Percentiles rank a stretch among this genome's conserved stretches.
Conservation (phyloP, 2,888 invertebrate species). For the Mesoligia furuncula region DNA sequence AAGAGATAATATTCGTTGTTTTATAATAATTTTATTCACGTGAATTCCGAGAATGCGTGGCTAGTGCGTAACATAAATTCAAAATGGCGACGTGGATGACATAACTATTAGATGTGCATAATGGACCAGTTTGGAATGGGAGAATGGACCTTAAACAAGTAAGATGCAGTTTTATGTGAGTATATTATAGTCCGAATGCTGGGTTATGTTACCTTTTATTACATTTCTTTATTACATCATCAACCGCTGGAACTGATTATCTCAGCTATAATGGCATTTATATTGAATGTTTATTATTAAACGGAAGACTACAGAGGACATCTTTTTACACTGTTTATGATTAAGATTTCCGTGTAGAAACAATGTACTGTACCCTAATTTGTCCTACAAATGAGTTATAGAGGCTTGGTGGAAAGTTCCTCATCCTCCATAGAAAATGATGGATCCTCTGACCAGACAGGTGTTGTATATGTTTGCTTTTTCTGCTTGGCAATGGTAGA, state of each 20-base stretch:
- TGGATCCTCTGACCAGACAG: no score
- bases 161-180: constrained; percentile 15
- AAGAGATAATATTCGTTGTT: background rate
- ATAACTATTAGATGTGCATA: background rate
- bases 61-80: background rate
- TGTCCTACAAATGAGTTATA: no score
- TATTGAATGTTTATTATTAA: background rate
- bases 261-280: background rate
- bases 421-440: no score
- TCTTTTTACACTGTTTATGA: background rate
- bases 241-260: background rate
- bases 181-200: background rate
- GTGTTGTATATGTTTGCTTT: no score
- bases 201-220: background rate
- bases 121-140: background rate
- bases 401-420: no score
- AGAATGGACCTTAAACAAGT: background rate
- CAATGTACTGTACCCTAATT: no score
- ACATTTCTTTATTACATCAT: no score
- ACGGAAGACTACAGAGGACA: background rate
- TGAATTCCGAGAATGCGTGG: background rate
- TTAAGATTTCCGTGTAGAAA: no score
- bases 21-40: background rate
- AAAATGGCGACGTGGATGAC: background rate
- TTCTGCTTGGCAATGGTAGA: no score